Evolutionary conservation across 1,140 invertebrate genomes (phyloP), one percentile per base, ranked within the genome.

Genomic region (Rhyacophila brunnea): DNA sequence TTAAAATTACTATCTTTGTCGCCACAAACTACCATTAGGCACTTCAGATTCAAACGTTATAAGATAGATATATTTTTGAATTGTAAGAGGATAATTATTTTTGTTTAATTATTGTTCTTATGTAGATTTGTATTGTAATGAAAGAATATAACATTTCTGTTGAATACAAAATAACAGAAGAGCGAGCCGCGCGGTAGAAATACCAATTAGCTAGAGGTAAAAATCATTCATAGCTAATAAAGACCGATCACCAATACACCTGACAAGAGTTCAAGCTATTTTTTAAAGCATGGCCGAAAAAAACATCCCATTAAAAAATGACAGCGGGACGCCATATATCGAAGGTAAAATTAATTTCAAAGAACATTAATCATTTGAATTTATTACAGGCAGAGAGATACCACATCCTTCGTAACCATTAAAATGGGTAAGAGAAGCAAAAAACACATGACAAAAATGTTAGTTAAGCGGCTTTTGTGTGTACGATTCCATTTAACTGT

Each of bases 331-430:
- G 49, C 58, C 62, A 64, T 64, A 58, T 58, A 60, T 64, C 58
- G 58, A 60, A 64, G 62, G 58, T 60, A 60, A 64, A 64, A 64
- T 64, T 64, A 64, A 64, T 64, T 64, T 64, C 50, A 18, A 20
- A 34, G 58, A 42, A 44, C 62, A 64, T 64, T 60, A 64, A 64
- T 60, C 62, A 64, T 64, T 56, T 52, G 51, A 60, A 64, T 64
- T 64, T 64, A 64, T 64, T 64, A 60, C 58, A 34, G 56, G 20
- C 61, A 34, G 54, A 48, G 54, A 48, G 36, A 62, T 53, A 36
- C 56, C 48, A 52, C 48, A 63, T 63, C 61, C 61, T 62, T 55
- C 56, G 56, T 19, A 40, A 46, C 61, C 47, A 63, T 63, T 63
- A 58, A 57, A 63, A 57, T 34, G 46, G 36, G 45, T 23, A 53